Evolutionary conservation across 2,113 vertebrate genomes (phyloP).

Genomic region (Colossoma macropomum): DNA sequence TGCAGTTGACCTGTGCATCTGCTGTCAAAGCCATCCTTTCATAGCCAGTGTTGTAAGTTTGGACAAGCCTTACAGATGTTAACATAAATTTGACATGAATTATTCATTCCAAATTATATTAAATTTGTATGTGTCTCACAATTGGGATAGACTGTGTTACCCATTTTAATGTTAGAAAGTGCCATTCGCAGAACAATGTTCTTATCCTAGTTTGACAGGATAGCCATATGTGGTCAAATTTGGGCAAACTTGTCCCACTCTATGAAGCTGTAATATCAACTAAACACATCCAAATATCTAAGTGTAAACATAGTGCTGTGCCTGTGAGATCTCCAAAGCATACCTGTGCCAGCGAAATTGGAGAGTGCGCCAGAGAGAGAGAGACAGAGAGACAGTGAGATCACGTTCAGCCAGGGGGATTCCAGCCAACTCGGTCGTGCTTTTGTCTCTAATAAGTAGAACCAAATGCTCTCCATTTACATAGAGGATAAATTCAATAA

Average conservation of each 20-base stretch:
- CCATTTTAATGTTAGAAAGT: no score
- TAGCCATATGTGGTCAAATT: no score
- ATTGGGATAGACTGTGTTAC: no score
- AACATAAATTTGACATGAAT: no score
- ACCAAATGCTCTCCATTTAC: conserved; percentile 30
- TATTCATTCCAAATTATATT: no score
- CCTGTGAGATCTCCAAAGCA: not conserved
- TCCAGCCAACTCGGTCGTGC: not conserved
- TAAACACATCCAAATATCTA: conserved; percentile 14
- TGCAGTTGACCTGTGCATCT: no score
- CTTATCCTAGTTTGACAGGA: no score
- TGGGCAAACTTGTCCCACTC: not conserved
- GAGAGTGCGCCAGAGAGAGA: no score
- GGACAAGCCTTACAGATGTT: no score
- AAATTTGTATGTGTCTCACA: no score
- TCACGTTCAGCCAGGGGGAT: conserved; percentile 9
- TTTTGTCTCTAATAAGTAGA: conserved; percentile 31
- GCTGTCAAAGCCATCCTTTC: no score
- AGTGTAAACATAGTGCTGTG: not conserved
- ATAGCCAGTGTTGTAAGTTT: no score
- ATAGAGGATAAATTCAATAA: conserved; percentile 37
- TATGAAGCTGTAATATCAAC: not conserved
- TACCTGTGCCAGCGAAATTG: not conserved
- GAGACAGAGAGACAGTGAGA: not conserved
- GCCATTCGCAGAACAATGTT: not conserved